These are phyloP conservation scores for Montifringilla adamsi DNA, from an alignment of 2,113 vertebrate genomes.

Conservation along the genomic window DNA sequence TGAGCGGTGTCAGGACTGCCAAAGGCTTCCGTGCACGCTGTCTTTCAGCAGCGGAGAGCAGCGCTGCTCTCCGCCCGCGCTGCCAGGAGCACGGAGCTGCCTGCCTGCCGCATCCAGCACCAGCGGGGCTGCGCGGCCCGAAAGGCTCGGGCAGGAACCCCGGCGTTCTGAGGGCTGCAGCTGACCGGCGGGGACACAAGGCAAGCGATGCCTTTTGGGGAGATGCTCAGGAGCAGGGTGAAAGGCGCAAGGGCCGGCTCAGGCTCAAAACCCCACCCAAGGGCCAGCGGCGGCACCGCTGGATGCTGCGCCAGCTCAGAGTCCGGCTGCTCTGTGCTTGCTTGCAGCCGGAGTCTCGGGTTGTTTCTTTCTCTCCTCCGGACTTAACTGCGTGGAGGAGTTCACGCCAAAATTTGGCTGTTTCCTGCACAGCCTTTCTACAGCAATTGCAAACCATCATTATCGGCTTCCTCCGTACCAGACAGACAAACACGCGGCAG, in stretches of 20 bases:
- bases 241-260: not conserved
- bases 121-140: not conserved
- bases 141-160: rapidly evolving
- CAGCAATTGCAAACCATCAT: not conserved
- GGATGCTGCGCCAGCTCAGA: not conserved
- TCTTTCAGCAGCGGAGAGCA: not conserved
- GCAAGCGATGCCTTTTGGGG: not conserved
- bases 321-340: not conserved
- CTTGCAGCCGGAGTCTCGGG: not conserved
- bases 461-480: not conserved
- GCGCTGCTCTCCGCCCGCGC: not conserved
- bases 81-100: not conserved
- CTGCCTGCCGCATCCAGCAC: rapidly evolving
- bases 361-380: not conserved
- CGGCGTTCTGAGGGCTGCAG: rapidly evolving
- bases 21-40: not conserved
- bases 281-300: rapidly evolving
- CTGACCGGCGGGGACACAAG: rapidly evolving
- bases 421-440: not conserved
- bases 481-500: rapidly evolving
- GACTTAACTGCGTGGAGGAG: rapidly evolving
- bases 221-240: not conserved
- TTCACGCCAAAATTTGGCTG: rapidly evolving
- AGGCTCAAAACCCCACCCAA: not conserved
- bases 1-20: not conserved